Conservation (phyloP, 2,888 invertebrate genomes). For the Belgica antarctica region DNA sequence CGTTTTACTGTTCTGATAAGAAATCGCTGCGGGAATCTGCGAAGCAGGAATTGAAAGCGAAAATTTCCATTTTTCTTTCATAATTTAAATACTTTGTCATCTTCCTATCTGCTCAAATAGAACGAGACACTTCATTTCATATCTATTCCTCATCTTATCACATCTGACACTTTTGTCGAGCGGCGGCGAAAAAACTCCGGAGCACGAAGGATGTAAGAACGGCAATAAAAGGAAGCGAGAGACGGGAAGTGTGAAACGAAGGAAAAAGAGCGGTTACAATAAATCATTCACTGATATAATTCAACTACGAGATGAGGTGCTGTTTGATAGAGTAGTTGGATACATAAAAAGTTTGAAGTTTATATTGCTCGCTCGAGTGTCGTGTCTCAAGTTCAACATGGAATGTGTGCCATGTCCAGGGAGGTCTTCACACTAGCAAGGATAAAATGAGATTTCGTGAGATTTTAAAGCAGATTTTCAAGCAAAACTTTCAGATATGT, state of each 20-base stretch:
- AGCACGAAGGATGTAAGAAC: not conserved
- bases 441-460: too few relatives aligned
- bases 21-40: not conserved
- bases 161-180: slow-evolving; percentile 16
- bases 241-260: not conserved
- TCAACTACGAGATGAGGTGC: not conserved
- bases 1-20: not conserved
- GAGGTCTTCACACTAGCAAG: too few relatives aligned
- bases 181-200: not conserved
- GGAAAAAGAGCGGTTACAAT: slow-evolving; percentile 1
- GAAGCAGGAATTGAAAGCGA: slow-evolving; percentile 17
- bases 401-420: too few relatives aligned
- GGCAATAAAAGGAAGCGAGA: not conserved
- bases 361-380: not conserved
- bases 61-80: slow-evolving; percentile 36
- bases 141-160: slow-evolving; percentile 27
- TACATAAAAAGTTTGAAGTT: not conserved
- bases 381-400: too few relatives aligned
- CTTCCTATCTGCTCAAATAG: not conserved
- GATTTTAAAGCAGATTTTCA: too few relatives aligned
- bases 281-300: slow-evolving; percentile 23
- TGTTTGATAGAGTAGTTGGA: not conserved
- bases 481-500: too few relatives aligned
- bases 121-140: slow-evolving; percentile 37
- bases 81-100: slow-evolving; percentile 43